Evolutionary conservation across 2,888 invertebrate species (phyloP).

Genomic region (Acanthococcus lagerstroemiae): DNA sequence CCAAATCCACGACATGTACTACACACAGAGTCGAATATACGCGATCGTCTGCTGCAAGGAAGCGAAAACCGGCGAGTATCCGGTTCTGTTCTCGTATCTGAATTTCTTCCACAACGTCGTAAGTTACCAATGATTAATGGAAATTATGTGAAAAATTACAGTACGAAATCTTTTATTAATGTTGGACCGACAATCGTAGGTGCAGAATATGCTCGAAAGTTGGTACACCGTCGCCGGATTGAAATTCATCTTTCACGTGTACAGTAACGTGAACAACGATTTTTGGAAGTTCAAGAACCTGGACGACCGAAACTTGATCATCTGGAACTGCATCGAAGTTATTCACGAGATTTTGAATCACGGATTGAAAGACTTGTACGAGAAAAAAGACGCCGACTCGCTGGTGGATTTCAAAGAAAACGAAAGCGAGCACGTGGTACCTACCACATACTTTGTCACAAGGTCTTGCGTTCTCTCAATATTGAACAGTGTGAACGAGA

Average conservation of each 20-base stretch:
- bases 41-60: slow-evolving; percentile 18
- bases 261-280: slow-evolving; percentile 25
- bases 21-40: slow-evolving; percentile 21
- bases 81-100: slow-evolving; percentile 13
- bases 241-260: slow-evolving; percentile 21
- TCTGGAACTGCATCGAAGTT: slow-evolving; percentile 24
- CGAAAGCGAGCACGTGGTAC: slow-evolving; percentile 17
- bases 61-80: slow-evolving; percentile 9
- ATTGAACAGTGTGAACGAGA: slow-evolving; percentile 20
- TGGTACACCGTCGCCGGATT: slow-evolving; percentile 23
- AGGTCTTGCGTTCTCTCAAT: slow-evolving; percentile 19
- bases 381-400: not conserved
- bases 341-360: slow-evolving; percentile 26
- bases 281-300: slow-evolving; percentile 26
- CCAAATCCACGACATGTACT: slow-evolving; percentile 19
- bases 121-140: not conserved
- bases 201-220: slow-evolving; percentile 24
- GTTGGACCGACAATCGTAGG: no score
- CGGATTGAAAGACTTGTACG: slow-evolving; percentile 20
- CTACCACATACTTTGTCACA: slow-evolving; percentile 18
- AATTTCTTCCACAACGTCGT: slow-evolving; percentile 23
- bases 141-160: not conserved
- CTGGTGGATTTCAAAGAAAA: slow-evolving; percentile 12
- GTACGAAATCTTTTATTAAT: not conserved
- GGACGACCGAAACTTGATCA: slow-evolving; percentile 23